Conservation (phyloP, 2,888 invertebrate species). For the Leptinotarsa juncta region DNA sequence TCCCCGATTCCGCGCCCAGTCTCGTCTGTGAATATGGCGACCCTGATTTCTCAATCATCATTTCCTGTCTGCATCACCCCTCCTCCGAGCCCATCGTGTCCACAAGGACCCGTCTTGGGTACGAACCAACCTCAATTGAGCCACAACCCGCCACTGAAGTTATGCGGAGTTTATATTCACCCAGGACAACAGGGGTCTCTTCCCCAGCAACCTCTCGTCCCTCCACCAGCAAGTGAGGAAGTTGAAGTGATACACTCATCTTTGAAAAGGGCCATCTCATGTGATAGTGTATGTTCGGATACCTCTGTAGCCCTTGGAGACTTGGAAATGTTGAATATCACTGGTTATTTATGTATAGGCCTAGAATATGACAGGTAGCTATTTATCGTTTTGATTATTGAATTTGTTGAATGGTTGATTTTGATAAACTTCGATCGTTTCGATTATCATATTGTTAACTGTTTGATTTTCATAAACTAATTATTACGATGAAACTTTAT, state of each 20-base stretch:
- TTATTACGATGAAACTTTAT: too few relatives aligned
- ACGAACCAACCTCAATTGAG: conserved; percentile 24
- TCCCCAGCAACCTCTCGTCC: conserved; percentile 26
- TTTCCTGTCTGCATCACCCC: conserved; percentile 60
- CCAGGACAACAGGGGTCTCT: conserved; percentile 29
- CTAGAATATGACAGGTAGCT: conserved; percentile 80
- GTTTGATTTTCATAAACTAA: too few relatives aligned
- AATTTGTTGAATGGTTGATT: too few relatives aligned
- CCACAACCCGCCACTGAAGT: conserved; percentile 35
- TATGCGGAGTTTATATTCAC: conserved; percentile 42
- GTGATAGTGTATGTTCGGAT: conserved; percentile 85
- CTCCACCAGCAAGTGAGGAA: conserved; percentile 32
- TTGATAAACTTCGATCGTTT: neutral
- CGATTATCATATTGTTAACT: too few relatives aligned
- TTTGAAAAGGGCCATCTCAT: conserved; percentile 78
- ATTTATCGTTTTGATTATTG: neutral
- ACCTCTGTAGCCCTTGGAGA: conserved; percentile 79
- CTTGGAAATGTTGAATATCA: conserved; percentile 76
- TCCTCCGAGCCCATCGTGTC: conserved; percentile 54
- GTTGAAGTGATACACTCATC: conserved; percentile 59
- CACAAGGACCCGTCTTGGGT: conserved; percentile 22
- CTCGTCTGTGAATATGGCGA: conserved; percentile 62
- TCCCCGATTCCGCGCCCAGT: conserved; percentile 63
- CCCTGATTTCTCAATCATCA: conserved; percentile 59
- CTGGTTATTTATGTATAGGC: conserved; percentile 81